Evolutionary conservation across 2,797 vertebrate genomes (phyloP).

Genomic region (Sebastes trivittatus): DNA sequence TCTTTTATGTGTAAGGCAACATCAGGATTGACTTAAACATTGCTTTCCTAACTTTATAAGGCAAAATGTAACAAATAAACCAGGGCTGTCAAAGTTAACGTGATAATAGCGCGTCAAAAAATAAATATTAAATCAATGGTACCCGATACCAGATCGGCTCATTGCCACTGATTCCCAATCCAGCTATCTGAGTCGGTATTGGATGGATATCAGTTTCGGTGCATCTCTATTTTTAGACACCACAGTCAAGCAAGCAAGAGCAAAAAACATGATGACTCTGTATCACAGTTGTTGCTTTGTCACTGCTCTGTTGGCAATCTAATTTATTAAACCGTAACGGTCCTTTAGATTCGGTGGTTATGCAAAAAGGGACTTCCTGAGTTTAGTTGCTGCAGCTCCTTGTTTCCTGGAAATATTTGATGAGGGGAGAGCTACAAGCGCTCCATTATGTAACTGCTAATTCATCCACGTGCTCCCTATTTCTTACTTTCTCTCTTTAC

Average conservation of each 20-base stretch:
- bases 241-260: background rate
- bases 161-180: too few species aligned
- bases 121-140: too few species aligned
- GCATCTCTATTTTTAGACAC: background rate
- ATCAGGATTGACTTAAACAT: too few species aligned
- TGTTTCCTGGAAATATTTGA: background rate
- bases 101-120: too few species aligned
- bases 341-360: background rate
- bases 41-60: too few species aligned
- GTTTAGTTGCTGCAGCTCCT: background rate
- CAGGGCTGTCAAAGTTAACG: too few species aligned
- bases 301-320: background rate
- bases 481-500: background rate
- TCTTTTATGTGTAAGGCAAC: too few species aligned
- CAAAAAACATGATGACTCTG: background rate
- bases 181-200: rapidly evolving
- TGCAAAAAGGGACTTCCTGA: background rate
- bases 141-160: too few species aligned
- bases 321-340: background rate
- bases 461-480: background rate
- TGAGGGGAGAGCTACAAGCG: background rate
- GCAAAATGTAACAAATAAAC: too few species aligned
- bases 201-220: too few species aligned
- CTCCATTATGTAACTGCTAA: background rate
- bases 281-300: background rate